Conservation (phyloP, 2,113 vertebrate species). For the Cottus gobio region DNA sequence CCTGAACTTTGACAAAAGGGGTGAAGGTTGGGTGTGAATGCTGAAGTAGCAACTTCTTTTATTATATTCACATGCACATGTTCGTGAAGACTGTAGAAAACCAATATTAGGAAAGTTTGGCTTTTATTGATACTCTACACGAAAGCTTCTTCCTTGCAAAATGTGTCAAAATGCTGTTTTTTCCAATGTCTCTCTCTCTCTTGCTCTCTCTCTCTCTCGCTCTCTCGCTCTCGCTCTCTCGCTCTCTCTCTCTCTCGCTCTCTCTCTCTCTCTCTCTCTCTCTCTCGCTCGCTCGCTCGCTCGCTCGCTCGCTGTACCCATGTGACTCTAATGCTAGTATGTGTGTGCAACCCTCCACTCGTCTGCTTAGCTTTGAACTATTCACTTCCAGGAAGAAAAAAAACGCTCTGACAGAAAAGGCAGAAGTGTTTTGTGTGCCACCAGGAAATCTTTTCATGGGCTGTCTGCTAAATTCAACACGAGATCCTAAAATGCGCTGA, state of each 20-base stretch:
- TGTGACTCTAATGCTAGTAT: neutral
- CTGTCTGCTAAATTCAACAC: neutral
- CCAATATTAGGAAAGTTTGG: neutral
- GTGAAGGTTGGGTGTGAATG: neutral
- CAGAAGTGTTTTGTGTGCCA: neutral
- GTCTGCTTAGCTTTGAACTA: neutral
- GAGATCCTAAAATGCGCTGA: neutral
- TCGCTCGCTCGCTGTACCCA: neutral
- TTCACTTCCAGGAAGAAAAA: neutral
- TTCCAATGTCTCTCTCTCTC: neutral
- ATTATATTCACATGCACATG: neutral
- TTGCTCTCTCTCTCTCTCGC: neutral
- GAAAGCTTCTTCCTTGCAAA: neutral
- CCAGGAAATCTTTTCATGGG: neutral
- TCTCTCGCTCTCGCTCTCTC: too few species aligned
- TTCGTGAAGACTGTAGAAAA: neutral
- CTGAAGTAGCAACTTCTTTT: neutral
- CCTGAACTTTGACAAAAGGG: slow-evolving; percentile 1
- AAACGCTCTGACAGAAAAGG: neutral
- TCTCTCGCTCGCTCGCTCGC: too few species aligned
- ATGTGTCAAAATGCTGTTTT: neutral
- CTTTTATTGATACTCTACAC: neutral
- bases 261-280: neutral
- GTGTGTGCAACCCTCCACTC: neutral
- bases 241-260: neutral